phyloP scores from a whole-genome alignment of 2,888 invertebrate species.

The Tenthredo amoena region DNA sequence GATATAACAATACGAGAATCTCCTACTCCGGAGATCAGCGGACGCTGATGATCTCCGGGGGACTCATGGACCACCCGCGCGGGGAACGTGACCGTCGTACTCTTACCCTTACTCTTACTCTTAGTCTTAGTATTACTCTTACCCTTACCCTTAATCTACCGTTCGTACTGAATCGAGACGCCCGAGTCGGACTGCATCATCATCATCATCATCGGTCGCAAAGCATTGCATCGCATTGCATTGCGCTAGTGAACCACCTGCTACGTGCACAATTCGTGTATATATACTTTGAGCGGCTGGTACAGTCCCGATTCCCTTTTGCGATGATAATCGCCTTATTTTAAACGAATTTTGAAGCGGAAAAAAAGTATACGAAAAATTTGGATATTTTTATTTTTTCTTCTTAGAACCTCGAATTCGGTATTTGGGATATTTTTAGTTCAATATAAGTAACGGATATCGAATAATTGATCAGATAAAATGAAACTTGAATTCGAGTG shows the following conservation, averaged over 20 bases:
- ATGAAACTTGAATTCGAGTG: too few relatives aligned
- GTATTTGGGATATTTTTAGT: too few relatives aligned
- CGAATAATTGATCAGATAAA: too few relatives aligned
- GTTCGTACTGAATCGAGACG: not conserved
- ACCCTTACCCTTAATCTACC: not conserved
- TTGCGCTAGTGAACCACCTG: conserved; percentile 14
- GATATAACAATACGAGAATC: conserved; percentile 1
- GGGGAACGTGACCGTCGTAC: conserved; percentile 39
- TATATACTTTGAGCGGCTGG: conserved; percentile 1
- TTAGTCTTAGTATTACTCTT: not conserved
- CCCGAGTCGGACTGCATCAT: not conserved
- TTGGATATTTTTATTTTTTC: too few relatives aligned
- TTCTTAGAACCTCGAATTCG: too few relatives aligned
- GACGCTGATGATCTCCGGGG: conserved; percentile 12
- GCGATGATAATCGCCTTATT: not conserved
- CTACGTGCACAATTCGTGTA: conserved; percentile 2
- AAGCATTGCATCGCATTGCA: not conserved
- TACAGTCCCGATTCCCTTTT: not conserved
- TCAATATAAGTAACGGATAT: too few relatives aligned
- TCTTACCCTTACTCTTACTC: not conserved
- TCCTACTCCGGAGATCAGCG: conserved; percentile 54
- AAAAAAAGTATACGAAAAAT: too few relatives aligned
- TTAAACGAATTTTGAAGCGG: too few relatives aligned
- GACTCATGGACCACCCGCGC: conserved; percentile 43
- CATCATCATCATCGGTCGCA: conserved; percentile 11